phyloP scores from a whole-genome alignment of 2,797 vertebrate species.

The Poeciliopsis infans region DNA sequence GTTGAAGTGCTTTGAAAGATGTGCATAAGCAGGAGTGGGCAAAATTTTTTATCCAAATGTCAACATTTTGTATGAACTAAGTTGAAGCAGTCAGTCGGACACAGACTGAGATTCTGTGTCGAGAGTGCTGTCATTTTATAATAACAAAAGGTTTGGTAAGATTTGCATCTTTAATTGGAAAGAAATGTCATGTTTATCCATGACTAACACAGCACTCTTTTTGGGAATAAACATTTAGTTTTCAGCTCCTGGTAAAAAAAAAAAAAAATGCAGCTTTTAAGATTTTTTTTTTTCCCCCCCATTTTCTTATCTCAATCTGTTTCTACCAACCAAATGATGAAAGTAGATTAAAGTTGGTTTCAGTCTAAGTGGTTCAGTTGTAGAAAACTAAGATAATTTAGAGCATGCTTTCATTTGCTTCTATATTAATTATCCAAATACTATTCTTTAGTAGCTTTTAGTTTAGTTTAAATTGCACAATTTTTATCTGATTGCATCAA shows the following conservation, averaged over 20 bases:
- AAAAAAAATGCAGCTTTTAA: not conserved
- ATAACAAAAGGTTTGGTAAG: not conserved
- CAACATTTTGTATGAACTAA: not conserved
- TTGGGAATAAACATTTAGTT: not conserved
- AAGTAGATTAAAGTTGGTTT: not conserved
- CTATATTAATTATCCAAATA: not conserved
- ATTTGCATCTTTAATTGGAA: not conserved
- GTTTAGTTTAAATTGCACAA: not conserved
- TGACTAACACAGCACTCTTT: not conserved
- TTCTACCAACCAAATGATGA: not conserved
- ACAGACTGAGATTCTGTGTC: not conserved
- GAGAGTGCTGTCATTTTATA: not conserved
- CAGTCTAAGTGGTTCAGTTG: not conserved
- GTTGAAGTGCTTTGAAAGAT: not conserved
- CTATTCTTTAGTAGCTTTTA: not conserved
- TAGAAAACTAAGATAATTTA: not conserved
- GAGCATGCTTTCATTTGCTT: not conserved
- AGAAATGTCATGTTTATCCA: not conserved
- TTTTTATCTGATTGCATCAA: not conserved
- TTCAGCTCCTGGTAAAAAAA: not conserved
- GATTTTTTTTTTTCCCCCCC: not conserved
- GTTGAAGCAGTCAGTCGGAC: not conserved
- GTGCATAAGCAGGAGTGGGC: not conserved
- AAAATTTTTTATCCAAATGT: not conserved
- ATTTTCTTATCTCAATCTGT: not conserved